phyloP scores from a whole-genome alignment of 2,797 vertebrate species.

The Onychomys torridus region DNA sequence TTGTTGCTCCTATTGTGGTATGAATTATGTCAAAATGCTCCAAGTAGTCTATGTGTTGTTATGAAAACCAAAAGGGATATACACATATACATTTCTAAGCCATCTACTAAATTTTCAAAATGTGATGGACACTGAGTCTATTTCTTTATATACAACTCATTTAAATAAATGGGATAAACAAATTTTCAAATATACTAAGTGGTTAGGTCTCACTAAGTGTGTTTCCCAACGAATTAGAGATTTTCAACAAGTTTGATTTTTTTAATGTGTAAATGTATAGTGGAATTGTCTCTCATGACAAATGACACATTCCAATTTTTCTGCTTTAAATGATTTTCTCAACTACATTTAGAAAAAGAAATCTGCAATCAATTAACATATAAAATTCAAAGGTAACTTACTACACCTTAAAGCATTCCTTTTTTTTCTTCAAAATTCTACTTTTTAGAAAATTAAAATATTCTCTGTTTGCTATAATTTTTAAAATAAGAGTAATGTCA shows the following conservation, averaged over 20 bases:
- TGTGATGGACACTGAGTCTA: background rate
- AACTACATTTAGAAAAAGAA: background rate
- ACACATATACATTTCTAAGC: background rate
- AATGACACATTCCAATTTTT: background rate
- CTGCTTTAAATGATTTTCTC: background rate
- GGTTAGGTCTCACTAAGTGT: background rate
- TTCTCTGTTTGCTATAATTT: background rate
- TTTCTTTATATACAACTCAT: background rate
- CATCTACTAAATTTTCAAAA: background rate
- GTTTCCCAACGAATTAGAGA: too few species aligned
- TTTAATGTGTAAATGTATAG: background rate
- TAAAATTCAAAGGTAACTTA: background rate
- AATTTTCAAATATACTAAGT: background rate
- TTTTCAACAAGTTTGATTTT: background rate
- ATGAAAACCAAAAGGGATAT: background rate
- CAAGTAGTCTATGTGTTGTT: background rate
- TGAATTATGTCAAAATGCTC: background rate
- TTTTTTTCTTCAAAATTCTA: background rate
- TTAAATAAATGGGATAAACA: background rate
- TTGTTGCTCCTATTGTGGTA: background rate
- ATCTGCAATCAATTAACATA: background rate
- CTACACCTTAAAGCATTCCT: background rate
- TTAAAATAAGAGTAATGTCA: background rate
- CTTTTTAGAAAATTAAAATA: background rate
- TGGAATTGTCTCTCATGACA: background rate